Base-by-base conservation (phyloP, 2,113 vertebrate species). In the Neolamprologus falcicula region DNA sequence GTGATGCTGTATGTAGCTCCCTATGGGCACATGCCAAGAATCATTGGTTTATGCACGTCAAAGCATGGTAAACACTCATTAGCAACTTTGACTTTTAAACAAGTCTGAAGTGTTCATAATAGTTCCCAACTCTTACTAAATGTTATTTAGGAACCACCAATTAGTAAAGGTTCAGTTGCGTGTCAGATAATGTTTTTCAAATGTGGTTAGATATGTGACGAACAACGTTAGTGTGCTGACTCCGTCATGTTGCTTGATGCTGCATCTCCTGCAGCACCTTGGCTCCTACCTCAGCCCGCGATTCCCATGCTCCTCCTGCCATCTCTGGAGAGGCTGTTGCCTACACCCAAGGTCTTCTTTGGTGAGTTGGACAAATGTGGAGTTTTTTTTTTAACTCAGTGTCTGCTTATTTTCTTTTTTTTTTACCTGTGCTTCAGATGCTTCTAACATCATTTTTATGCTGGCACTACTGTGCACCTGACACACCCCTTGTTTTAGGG, bases 231-330 rank as follows among this genome's bases (percentile, higher is more conserved):
- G 66, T 6, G n/a, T 71, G 12, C 3, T 71, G 66, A 42, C 66
- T 42, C 35, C 37, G 3, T 42, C n/a, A 0, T 0, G 35, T 24
- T 42, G n/a, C 5, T 71, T 68, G 63, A 40, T 68, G 33, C 63
- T 68, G n/a, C 21, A 42, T 37, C 61, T 66, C 61, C 61, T 66
- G 17, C 0, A 37, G 31, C 61, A 66, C 61, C 61, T 66, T 66
- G 61, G 31, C 31, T 35, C 31, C 17, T 66, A 66, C 61, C 61
- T 66, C 61, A 66, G 4, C 4, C 3, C 1, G 0, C 0, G 0
- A 66, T 66, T 35, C 1, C 6, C 61, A 19, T 4, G 9, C 16
- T 0, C 61, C 33, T n/a, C 31, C 61, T 0, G 17, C 61, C 2
- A n/a, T 5, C 31, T 66, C 31, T 12, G 6, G 61, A 16, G 14